Percentiles rank a stretch among this genome's conserved stretches.
phyloP scores from a whole-genome alignment of 2,888 invertebrate genomes.

The Drosophila nr. fundita region DNA sequence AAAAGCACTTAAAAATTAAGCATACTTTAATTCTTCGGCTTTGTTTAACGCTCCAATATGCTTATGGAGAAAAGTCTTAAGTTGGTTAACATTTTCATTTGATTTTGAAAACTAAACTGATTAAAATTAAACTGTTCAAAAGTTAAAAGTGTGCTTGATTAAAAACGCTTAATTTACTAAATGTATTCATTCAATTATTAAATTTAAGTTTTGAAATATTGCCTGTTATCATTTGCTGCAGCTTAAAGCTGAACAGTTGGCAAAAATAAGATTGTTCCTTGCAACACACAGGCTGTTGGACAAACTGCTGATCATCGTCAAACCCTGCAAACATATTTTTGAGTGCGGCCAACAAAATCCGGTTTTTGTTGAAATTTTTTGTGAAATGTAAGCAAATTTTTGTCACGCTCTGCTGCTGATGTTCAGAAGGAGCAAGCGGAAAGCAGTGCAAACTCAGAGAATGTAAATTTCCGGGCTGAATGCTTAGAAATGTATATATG shows the following conservation, averaged over 20 bases:
- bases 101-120: not conserved
- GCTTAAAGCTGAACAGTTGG: not conserved
- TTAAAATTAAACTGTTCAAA: not conserved
- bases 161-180: not conserved
- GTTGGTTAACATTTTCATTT: not conserved
- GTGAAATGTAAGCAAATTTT: conserved; percentile 71
- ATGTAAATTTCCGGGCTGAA: conserved; percentile 54
- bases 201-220: not conserved
- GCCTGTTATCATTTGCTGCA: not conserved
- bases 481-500: conserved; percentile 24
- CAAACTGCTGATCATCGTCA: conserved; percentile 39
- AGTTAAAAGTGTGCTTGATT: not conserved
- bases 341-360: conserved; percentile 4
- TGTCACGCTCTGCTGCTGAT: conserved; percentile 10
- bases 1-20: not conserved
- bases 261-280: not conserved
- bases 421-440: not conserved
- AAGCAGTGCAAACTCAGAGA: conserved; percentile 30
- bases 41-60: not conserved
- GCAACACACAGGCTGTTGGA: conserved; percentile 13
- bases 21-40: not conserved
- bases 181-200: not conserved
- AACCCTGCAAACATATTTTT: conserved; percentile 38
- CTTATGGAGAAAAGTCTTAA: not conserved
- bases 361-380: conserved; percentile 39